Percentiles rank a stretch among this genome's conserved stretches.
Conservation (phyloP, 1,140 invertebrate species). For the Drosophila albomicans region DNA sequence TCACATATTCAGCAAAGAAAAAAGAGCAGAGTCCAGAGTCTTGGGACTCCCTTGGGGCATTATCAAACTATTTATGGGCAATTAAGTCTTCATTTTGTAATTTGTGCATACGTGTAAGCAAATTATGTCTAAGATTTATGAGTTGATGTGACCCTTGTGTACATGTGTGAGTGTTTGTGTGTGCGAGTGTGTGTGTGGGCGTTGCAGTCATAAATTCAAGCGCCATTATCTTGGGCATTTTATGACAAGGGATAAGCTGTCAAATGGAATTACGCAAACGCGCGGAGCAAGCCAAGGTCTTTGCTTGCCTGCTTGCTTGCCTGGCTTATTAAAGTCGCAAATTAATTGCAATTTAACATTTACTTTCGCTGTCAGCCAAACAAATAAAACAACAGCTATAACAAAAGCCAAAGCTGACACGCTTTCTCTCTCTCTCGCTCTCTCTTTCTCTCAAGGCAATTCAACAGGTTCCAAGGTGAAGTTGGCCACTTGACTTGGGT, state of each 20-base stretch:
- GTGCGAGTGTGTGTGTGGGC: conserved; percentile 28
- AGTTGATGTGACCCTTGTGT: conserved; percentile 30
- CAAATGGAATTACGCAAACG: conserved; percentile 49
- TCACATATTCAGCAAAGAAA: conserved; percentile 1
- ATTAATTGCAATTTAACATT: conserved; percentile 66
- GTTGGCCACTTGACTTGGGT: conserved; percentile 58
- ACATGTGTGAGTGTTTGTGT: not conserved
- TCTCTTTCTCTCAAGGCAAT: conserved; percentile 47
- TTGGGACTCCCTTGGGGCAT: conserved; percentile 25
- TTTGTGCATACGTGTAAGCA: conserved; percentile 69
- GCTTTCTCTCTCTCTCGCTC: not conserved
- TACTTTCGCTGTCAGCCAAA: conserved; percentile 9
- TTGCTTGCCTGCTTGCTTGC: not conserved
- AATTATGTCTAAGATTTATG: conserved; percentile 75
- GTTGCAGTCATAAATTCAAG: conserved; percentile 61
- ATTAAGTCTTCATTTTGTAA: conserved; percentile 78
- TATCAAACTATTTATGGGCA: conserved; percentile 76
- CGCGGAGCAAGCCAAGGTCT: conserved; percentile 38
- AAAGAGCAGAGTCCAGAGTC: not conserved
- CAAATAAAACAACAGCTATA: conserved; percentile 3
- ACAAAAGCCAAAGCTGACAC: not conserved
- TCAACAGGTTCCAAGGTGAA: conserved; percentile 78
- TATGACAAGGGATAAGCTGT: conserved; percentile 59
- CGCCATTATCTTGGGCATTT: conserved; percentile 62
- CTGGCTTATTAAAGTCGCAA: conserved; percentile 59